A percentile compares a stretch with the other conserved stretches of the same genome.
phyloP scores from a whole-genome alignment of 2,888 invertebrate genomes.

The Athripsodes cinereus region DNA sequence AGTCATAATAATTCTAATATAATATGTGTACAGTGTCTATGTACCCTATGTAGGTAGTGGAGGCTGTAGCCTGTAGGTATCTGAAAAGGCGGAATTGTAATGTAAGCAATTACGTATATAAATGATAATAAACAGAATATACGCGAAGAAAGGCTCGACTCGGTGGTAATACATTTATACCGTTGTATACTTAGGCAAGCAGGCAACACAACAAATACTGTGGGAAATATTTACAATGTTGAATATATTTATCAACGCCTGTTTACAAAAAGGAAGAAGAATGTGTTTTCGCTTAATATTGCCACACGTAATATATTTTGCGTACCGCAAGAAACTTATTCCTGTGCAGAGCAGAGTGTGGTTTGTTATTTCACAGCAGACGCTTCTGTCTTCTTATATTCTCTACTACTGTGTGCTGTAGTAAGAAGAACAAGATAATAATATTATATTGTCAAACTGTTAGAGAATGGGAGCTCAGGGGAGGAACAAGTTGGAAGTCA shows the following conservation, averaged over 20 bases:
- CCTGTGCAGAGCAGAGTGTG: not conserved
- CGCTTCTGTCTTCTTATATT: not conserved
- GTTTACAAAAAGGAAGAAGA: slow-evolving; percentile 2
- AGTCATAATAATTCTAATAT: no score
- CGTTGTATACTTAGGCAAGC: not conserved
- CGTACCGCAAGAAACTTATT: not conserved
- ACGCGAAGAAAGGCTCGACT: not conserved
- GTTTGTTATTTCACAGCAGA: not conserved
- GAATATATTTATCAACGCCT: slow-evolving; percentile 1
- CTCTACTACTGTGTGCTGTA: not conserved
- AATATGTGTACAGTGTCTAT: no score
- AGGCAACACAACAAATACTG: not conserved
- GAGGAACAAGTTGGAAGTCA: not conserved
- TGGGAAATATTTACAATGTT: not conserved
- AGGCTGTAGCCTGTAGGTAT: not conserved
- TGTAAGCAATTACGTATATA: not conserved
- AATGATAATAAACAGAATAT: not conserved
- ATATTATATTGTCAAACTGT: not conserved
- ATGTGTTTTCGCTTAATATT: slow-evolving; percentile 2
- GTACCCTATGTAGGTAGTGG: no score
- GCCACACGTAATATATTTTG: not conserved
- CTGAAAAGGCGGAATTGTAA: not conserved
- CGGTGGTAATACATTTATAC: not conserved
- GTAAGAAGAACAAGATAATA: not conserved
- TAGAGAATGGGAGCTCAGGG: not conserved